Evolutionary conservation across 2,797 vertebrate species (phyloP).

Genomic region (Decapterus maruadsi): DNA sequence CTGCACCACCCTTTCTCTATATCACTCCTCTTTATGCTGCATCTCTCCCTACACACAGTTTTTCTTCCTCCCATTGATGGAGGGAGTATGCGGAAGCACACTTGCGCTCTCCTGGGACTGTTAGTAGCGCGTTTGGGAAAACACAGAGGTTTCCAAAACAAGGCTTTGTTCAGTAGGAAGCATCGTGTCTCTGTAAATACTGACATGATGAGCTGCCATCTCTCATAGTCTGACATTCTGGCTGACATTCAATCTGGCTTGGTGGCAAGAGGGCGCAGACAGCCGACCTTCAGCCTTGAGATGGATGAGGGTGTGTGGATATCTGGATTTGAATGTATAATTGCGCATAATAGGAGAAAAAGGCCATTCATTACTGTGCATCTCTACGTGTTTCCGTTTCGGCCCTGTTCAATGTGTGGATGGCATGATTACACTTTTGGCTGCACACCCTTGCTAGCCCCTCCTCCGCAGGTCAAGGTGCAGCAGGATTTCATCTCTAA

Average conservation of each 20-base stretch:
- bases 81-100: conserved; percentile 48
- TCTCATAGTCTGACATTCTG: conserved; percentile 74
- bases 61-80: conserved; percentile 45
- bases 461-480: conserved; percentile 76
- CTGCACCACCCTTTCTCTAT: conserved; percentile 61
- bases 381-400: conserved; percentile 40
- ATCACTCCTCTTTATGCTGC: conserved; percentile 70
- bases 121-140: conserved; percentile 45
- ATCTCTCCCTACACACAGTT: conserved; percentile 46
- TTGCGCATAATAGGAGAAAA: conserved; percentile 45
- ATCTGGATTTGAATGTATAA: conserved; percentile 56
- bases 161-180: conserved; percentile 64
- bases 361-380: conserved; percentile 10
- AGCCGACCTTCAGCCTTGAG: conserved; percentile 69
- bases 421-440: conserved; percentile 58
- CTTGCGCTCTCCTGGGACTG: conserved; percentile 62
- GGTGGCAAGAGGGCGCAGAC: conserved; percentile 52
- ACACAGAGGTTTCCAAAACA: conserved; percentile 58
- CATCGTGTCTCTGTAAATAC: conserved; percentile 74
- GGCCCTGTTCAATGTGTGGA: conserved; percentile 42
- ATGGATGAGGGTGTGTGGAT: conserved; percentile 59
- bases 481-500: conserved; percentile 77
- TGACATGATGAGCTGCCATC: conserved; percentile 79
- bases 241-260: conserved; percentile 73
- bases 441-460: conserved; percentile 37